Evolutionary conservation across 2,113 vertebrate species (phyloP), one percentile per base, ranked within the genome.

Genomic region (Caloenas nicobarica): DNA sequence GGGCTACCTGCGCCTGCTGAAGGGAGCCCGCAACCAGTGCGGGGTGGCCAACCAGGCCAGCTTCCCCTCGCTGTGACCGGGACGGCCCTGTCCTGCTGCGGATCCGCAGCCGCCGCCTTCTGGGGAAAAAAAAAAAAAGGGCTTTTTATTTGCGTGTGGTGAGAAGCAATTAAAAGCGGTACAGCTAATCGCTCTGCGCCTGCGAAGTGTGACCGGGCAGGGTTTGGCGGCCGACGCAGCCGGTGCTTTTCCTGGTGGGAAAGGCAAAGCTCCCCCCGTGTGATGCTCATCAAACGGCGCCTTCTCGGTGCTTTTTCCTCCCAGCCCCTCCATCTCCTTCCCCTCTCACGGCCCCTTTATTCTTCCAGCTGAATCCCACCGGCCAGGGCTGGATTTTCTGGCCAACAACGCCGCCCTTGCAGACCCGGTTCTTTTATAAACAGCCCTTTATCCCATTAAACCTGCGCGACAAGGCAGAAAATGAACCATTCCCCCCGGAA

Each of bases 1-100:
- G 31, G 97, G 94, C 48, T 96, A 96, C 86, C 69, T 97, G 73
- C 64, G 77, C 26, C 79, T 97, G 93, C 70, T 34, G 34, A 95
- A 96, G 53, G 95, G 58, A 0, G 3, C 7, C 2, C 1, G 34
- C 69, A 97, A 96, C 65, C 93, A 65, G 19, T 96, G 97, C 1
- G 95, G 94, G 8, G 95, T 96, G 65, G 95, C 95, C 74, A 93
- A 13, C 15, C 57, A 74, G 23, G 95, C 79, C 77, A 95, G 91
- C 51, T 97, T 86, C 42, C 96, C 96, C 0, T 4, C 19, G 36
- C 34, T 73, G 46, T 96, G 94, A 95, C 74, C 5, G 7, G 7
- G 19, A 11, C 42, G 3, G 10, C 22, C 31, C 44, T 26, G 1
- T 21, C 61, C 57, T 5, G 22, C 53, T 23, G 61, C 3, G 0